Percentiles rank a stretch among this genome's conserved stretches.
phyloP scores from a whole-genome alignment of 2,797 vertebrate genomes.

The Crypturellus tataupa region DNA sequence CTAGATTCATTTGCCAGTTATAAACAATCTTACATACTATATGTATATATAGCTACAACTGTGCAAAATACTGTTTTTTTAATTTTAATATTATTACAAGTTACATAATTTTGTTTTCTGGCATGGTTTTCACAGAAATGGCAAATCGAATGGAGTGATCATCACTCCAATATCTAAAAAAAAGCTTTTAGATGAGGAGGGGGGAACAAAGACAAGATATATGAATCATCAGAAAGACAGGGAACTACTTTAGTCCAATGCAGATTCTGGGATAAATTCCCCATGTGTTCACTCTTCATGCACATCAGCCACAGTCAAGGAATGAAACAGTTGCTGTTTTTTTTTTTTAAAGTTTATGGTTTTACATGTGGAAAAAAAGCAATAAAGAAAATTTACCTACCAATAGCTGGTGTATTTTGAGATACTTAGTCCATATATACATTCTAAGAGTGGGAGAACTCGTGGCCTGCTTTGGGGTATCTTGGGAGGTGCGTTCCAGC shows the following conservation, averaged over 20 bases:
- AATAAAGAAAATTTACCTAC: constrained; percentile 75
- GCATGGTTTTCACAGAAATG: not conserved
- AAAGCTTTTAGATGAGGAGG: not conserved
- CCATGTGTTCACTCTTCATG: not conserved
- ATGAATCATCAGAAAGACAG: not conserved
- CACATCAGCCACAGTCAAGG: not conserved
- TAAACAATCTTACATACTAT: not conserved
- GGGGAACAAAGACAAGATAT: not conserved
- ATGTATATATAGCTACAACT: not conserved
- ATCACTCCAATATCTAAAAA: not conserved
- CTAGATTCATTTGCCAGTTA: not conserved
- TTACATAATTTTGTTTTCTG: not conserved
- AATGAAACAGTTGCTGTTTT: not conserved
- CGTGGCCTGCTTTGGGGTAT: constrained; percentile 54
- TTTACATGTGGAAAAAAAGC: constrained; percentile 69
- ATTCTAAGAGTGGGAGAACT: constrained; percentile 64
- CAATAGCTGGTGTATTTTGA: constrained; percentile 70
- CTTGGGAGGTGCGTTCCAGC: constrained; percentile 27
- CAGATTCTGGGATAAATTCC: not conserved
- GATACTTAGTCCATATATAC: constrained; percentile 68
- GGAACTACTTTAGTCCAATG: not conserved
- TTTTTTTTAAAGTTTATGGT: not conserved
- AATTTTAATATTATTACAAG: not conserved
- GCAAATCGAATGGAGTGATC: not conserved
- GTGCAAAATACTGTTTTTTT: not conserved